Evolutionary conservation across 2,113 vertebrate genomes (phyloP), one percentile per base, ranked within the genome.

Genomic region (Ptilonorhynchus violaceus): DNA sequence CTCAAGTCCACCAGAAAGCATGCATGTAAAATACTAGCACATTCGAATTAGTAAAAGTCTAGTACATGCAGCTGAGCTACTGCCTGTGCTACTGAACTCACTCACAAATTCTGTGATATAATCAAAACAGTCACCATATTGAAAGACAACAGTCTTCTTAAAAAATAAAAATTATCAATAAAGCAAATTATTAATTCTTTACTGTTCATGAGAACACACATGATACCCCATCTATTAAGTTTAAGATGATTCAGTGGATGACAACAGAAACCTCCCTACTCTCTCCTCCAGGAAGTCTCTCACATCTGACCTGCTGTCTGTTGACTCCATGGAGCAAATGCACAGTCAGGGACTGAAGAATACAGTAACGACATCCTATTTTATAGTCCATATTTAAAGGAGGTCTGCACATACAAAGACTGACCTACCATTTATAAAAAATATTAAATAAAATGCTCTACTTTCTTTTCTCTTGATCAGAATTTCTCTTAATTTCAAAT

Each of bases 201-300:
- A 24, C 15, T 68, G 17, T 12, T 75, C 13, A 6, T 44, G 84
- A 85, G 28, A 89, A 50, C 7, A 42, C 1, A 11, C 28, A 27
- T 6, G 7, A 37, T 19, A 44, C 2, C 2, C 0, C 20, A 49
- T 11, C 47, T 39, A 37, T 41, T 27, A 69, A 37, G 14, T 37
- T 53, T 70, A 72, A 46, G 35, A 21, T 46, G 31, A 67, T 23
- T 59, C 1, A 0, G 73, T 41, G 13, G 28, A 41, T 68, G 49
- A 70, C 10, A 62, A 59, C 11, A 83, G 47, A 68, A 75, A 49
- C 2, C 16, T 62, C 25, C 25, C 11, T 33, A 15, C 23, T 60
- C 27, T 33, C 52, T 59, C 10, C 37, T 72, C n/a, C 41, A 70
- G 20, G 27, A 68, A 75, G 49, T 31, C 66, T 63, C 55, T 85